Conservation (phyloP, 2,113 vertebrate genomes). For the Oophaga pumilio region DNA sequence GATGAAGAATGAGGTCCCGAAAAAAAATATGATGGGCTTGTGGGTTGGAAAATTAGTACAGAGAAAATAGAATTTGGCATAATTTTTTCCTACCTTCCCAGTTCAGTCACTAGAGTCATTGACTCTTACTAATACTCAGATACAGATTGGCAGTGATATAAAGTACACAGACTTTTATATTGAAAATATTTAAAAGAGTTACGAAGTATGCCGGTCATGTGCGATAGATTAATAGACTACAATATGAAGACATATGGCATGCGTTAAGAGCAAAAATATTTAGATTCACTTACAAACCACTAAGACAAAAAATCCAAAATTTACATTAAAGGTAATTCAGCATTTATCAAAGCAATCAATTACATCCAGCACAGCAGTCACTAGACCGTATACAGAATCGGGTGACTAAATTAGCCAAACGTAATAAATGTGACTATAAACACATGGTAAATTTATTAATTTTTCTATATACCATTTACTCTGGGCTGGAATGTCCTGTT, state of each 20-base stretch:
- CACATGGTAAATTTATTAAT: neutral
- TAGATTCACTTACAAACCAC: constrained; percentile 29
- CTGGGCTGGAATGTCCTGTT: neutral
- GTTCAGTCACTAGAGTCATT: constrained; percentile 5
- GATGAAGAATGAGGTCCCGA: neutral
- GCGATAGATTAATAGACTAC: constrained; percentile 42
- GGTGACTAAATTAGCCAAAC: constrained; percentile 4
- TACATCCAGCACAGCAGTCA: neutral
- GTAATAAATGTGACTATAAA: neutral
- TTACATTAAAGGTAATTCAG: neutral
- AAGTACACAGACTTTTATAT: constrained; percentile 35
- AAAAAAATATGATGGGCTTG: neutral
- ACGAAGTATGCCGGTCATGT: constrained; percentile 47
- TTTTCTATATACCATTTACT: neutral
- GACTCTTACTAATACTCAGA: neutral
- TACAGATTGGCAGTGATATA: constrained; percentile 32
- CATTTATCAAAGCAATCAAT: constrained; percentile 1
- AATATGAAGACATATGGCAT: constrained; percentile 37
- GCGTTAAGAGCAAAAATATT: constrained; percentile 28
- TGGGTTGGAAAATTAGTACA: neutral
- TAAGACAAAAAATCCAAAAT: neutral
- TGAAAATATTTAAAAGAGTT: constrained; percentile 48
- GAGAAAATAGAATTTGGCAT: neutral
- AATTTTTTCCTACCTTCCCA: constrained; percentile 21
- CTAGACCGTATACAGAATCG: neutral